phyloP scores from a whole-genome alignment of 2,888 invertebrate genomes.

The Hoplodrina blanda region DNA sequence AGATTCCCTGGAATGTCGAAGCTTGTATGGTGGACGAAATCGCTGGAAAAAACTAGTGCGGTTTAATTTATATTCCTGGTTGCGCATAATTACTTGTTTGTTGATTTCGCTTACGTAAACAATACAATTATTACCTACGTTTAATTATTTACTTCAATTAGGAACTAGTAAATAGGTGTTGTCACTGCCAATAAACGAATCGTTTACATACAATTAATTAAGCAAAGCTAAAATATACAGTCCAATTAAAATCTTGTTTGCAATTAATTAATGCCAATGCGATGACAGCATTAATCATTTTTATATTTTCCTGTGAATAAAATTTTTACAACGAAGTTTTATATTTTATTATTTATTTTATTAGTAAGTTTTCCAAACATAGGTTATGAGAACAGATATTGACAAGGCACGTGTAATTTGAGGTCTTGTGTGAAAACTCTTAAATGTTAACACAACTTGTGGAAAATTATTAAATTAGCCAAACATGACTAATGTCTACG shows the following conservation, averaged over 20 bases:
- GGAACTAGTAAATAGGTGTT: background rate
- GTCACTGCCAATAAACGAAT: slow-evolving; percentile 3
- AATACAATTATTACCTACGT: slow-evolving; percentile 9
- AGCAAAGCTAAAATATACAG: slow-evolving; percentile 13
- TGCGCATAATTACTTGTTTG: slow-evolving; percentile 15
- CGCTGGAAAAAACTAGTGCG: background rate
- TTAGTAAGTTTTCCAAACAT: slow-evolving; percentile 17
- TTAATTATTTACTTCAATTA: slow-evolving; percentile 8
- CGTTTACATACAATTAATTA: slow-evolving; percentile 14
- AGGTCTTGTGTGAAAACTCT: background rate
- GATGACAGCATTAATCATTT: slow-evolving; percentile 16
- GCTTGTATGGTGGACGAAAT: background rate
- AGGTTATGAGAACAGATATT: slow-evolving; percentile 1
- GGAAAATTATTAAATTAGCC: too few species aligned
- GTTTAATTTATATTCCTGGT: background rate
- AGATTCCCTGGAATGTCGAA: too few species aligned
- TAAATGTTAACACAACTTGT: too few species aligned
- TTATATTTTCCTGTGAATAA: slow-evolving; percentile 8
- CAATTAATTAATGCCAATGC: slow-evolving; percentile 18
- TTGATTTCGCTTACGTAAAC: slow-evolving; percentile 9
- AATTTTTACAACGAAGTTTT: background rate
- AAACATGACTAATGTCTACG: too few species aligned
- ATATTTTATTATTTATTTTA: background rate
- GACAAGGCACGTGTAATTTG: background rate
- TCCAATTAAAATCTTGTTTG: slow-evolving; percentile 28